Evolutionary conservation across 2,888 invertebrate species (phyloP), one percentile per base, ranked within the genome.

Genomic region (Lasioglossum lativentre): DNA sequence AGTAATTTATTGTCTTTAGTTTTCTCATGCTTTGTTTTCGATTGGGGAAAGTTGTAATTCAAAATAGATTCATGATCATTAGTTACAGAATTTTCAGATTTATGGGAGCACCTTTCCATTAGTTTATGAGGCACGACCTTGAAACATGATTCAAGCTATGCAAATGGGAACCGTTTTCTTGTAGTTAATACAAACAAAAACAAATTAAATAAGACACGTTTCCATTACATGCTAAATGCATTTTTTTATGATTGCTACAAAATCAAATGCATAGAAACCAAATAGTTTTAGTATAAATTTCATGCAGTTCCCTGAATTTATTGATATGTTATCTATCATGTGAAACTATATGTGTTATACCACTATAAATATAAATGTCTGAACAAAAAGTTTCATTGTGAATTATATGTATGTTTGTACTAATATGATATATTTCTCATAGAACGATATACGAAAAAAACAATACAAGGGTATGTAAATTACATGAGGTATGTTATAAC

Each of bases 71-170:
- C n/a, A 56, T 4, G n/a, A 4, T 56, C 12, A 12, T 56, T 12
- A 56, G 82, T 85, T 86, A 88, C 66, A 78, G 88, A 88, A 80
- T 80, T 89, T 78, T 93, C 92, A 86, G 84, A 80, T 70, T 91
- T 90, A 88, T 87, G 82, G 52, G 86, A 82, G 85, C 88, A 89
- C 77, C 86, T 84, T 89, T 90, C 92, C 90, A 85, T 83, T 81
- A 92, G 90, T 83, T 92, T 92, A 90, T 83, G 88, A 85, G 92
- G 90, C 91, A 90, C 90, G 91, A 93, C 92, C 94, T 94, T 93
- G 90, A 92, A 92, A 93, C 90, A 92, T 90, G 88, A 90, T 85
- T 76, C 85, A 89, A 89, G 85, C 86, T 90, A 88, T 87, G 88
- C 86, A 87, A 78, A 78, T 85, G 78, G 72, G 72, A 78, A 84